Conservation (phyloP, 2,113 vertebrate species). For the Coturnix japonica region DNA sequence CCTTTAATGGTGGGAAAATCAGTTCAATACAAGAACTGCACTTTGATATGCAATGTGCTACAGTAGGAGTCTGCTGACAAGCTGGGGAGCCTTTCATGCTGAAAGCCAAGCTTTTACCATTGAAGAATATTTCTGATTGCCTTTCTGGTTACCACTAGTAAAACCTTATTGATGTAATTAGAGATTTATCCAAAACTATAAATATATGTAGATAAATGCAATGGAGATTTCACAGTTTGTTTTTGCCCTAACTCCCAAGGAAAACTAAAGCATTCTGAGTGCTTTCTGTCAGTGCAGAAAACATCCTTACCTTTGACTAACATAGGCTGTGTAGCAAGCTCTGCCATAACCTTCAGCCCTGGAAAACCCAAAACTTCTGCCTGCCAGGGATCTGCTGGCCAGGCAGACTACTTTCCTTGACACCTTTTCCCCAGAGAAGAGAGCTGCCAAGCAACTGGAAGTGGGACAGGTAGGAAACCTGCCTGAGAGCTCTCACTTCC, state of each 20-base stretch:
- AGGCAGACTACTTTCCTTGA: not conserved
- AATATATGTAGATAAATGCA: not conserved
- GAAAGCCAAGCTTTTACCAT: not conserved
- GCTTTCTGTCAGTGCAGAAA: not conserved
- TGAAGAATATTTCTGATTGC: not conserved
- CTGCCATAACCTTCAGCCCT: not conserved
- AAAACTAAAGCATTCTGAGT: not conserved
- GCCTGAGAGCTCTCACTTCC: not conserved
- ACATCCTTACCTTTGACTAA: not conserved
- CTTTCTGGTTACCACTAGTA: not conserved
- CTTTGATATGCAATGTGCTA: not conserved
- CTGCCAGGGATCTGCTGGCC: not conserved
- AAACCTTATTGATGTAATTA: not conserved
- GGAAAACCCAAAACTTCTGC: not conserved
- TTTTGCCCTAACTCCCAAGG: not conserved
- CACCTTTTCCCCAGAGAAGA: not conserved
- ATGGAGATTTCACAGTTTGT: not conserved
- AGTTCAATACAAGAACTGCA: not conserved
- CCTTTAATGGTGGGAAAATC: not conserved
- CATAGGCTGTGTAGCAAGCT: rapidly evolving
- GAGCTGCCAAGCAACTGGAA: constrained; percentile 6
- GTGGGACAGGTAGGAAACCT: not conserved
- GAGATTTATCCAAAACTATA: not conserved
- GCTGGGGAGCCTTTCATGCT: not conserved
- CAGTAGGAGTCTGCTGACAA: not conserved